Evolutionary conservation across 2,888 invertebrate genomes (phyloP), one percentile per base, ranked within the genome.

Genomic region (Meliscaeva auricollis): DNA sequence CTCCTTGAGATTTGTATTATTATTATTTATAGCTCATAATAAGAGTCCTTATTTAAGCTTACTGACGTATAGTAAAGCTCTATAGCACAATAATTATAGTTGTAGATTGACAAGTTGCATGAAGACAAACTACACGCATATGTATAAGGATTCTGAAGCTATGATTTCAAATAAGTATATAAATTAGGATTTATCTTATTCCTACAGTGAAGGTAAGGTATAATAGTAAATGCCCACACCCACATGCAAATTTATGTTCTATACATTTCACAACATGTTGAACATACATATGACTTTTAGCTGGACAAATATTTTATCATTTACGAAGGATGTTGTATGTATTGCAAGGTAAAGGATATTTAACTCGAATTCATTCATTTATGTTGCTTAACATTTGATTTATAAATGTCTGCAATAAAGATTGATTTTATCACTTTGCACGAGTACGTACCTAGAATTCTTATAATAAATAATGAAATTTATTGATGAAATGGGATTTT

Each of bases 331-430:
- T 5, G 22, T 13, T 11, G 1, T 4, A 50, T 50, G 3, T 3
- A 26, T 3, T 2, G 26, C 26, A 9, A 9, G 20, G 20, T 2
- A 50, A 13, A 26, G 26, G 26, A 26, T 22, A 54, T 54, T 54
- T 54, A 54, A 54, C 7, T 26, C 8, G 54, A 54, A 54, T 54
- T 54, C 30, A 54, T 54, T 54, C 7, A n/a, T 26, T 26, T 52
- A 52, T 52, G 13, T 26, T 30, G 3, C 15, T 15, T 30, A 30
- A 54, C 54, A 54, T 54, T 54, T 54, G 54, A 30, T 54, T 54
- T 30, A 32, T 26, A 50, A 50, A 50, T 30, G 52, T 15, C 15
- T 26, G 15, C 30, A 54, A 30, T 54, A 30, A 13, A 54, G 54
- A 54, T 54, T 30, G 54, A 54, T 54, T 54, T n/a, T 54, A 54